Conservation (phyloP, 2,888 invertebrate genomes). For the Ichneumoninae sp. region DNA sequence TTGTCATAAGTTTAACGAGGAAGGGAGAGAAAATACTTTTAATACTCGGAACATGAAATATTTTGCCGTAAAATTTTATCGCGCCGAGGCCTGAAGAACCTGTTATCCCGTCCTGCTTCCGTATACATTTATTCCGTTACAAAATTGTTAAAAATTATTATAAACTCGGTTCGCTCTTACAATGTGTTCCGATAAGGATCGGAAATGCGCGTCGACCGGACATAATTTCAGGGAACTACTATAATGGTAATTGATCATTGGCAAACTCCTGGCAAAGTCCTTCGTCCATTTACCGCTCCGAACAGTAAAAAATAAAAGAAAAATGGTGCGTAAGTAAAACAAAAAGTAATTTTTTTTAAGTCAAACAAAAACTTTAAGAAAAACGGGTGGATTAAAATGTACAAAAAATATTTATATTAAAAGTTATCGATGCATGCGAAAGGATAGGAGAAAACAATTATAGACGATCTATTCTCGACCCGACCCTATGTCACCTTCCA, state of each 20-base stretch:
- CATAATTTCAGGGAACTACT: background rate
- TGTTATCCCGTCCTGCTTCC: conserved; percentile 1
- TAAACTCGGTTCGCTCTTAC: background rate
- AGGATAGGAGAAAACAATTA: background rate
- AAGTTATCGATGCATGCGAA: background rate
- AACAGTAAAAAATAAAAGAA: too few species aligned
- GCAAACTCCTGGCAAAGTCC: background rate
- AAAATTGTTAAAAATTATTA: conserved; percentile 6
- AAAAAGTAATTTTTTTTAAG: too few species aligned
- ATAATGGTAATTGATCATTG: background rate
- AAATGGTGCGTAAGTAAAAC: too few species aligned
- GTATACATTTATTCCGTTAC: background rate
- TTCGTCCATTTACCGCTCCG: background rate
- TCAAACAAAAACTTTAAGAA: background rate
- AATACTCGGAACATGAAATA: background rate
- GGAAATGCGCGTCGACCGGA: background rate
- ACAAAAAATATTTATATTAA: background rate
- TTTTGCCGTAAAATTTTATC: conserved; percentile 6
- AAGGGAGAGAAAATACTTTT: background rate
- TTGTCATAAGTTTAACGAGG: conserved; percentile 17
- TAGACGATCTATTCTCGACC: conserved; percentile 1
- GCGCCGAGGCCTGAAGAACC: background rate
- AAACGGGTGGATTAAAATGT: background rate
- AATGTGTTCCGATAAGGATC: conserved; percentile 7
- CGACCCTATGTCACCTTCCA: background rate